phyloP scores from a whole-genome alignment of 2,888 invertebrate genomes.

The Andrena camellia region DNA sequence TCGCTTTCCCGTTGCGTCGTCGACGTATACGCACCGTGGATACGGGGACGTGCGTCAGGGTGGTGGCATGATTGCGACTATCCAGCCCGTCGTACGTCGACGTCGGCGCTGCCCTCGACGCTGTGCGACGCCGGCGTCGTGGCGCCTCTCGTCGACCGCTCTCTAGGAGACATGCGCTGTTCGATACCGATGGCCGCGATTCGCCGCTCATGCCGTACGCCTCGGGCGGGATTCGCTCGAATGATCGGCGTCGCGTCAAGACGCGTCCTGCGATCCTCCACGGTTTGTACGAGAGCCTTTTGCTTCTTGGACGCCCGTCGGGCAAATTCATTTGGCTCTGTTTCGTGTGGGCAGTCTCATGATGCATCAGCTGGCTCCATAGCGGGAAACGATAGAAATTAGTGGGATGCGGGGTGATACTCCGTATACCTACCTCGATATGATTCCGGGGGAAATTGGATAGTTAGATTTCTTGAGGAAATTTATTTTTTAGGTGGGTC shows the following conservation, averaged over 20 bases:
- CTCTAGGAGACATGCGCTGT: slow-evolving; percentile 77
- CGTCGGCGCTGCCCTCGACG: slow-evolving; percentile 78
- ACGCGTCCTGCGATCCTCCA: not conserved
- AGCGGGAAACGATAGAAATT: no score
- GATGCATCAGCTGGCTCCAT: no score
- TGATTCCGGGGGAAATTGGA: no score
- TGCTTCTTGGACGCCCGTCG: not conserved
- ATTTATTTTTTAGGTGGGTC: no score
- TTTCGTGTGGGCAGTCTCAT: no score
- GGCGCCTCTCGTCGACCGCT: slow-evolving; percentile 73
- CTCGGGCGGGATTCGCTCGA: slow-evolving; percentile 22
- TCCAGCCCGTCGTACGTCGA: slow-evolving; percentile 66
- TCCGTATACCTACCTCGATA: no score
- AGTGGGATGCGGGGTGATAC: no score
- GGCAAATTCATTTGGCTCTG: no score
- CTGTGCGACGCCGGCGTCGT: slow-evolving; percentile 76
- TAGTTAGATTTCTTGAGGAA: no score
- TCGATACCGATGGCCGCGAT: slow-evolving; percentile 52
- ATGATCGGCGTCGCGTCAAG: not conserved
- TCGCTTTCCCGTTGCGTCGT: slow-evolving; percentile 51
- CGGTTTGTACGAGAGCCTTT: not conserved
- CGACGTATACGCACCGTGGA: slow-evolving; percentile 73
- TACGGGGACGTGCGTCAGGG: slow-evolving; percentile 80
- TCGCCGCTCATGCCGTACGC: slow-evolving; percentile 12
- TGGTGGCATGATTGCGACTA: slow-evolving; percentile 85